Base-by-base conservation (phyloP, 2,888 invertebrate species). In the Pristionchus maxplancki region DNA sequence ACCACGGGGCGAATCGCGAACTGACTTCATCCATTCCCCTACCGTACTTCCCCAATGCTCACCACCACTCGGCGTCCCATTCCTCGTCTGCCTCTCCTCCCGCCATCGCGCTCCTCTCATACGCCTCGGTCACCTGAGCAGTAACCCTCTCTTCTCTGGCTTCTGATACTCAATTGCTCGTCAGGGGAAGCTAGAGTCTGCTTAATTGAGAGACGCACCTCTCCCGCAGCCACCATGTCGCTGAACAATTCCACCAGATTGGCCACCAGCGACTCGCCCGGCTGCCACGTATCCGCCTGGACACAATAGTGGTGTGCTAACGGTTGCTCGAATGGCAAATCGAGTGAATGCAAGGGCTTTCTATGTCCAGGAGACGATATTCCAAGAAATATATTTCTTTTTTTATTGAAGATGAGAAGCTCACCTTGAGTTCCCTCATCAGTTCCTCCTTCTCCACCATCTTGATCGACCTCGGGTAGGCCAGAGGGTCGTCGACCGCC, bases 391-490 rank as follows among this genome's bases (percentile, higher is more conserved):
- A n/a, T n/a, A n/a, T n/a, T n/a, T n/a, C n/a, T n/a, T n/a, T n/a
- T n/a, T n/a, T n/a, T n/a, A n/a, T n/a, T n/a, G n/a, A n/a, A n/a
- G n/a, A n/a, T n/a, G n/a, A n/a, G n/a, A n/a, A n/a, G n/a, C 81
- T 48, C 11, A 87, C 86, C 86, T 87, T 87, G 20, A 87, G 71
- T 28, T 87, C 86, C 31, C n/a, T 48, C 48, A 87, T 71, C 34
- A 87, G 28, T 11, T 71, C 71, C n/a, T n/a, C 34, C 44, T 17
- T 48, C 34, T 67, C 48, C 0, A 71, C 50, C 20, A 87, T 48
- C 15, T 5, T 5, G 13, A 87, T 34, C 17, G 86, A 28, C 6
- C 86, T 15, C 31, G 86, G 86, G 44, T 87, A 87, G 34, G 50
- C 67, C 20, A 87, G 86, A 2, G 86, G 86, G 50, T 87, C 86